phyloP scores from a whole-genome alignment of 2,888 invertebrate species.

The Melanchra persicariae region DNA sequence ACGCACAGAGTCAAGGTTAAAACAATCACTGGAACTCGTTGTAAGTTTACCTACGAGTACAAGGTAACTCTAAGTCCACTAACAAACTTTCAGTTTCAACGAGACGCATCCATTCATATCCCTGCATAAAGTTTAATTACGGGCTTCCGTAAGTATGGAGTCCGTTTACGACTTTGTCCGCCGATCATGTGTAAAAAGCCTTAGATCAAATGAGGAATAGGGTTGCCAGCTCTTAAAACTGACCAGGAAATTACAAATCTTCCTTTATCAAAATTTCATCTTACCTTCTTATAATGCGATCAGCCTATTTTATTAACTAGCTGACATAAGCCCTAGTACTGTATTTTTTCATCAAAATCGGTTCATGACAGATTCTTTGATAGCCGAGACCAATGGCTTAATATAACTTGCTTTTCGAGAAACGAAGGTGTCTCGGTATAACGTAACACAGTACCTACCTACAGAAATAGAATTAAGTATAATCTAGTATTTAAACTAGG shows the following conservation, averaged over 20 bases:
- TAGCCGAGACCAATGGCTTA: background rate
- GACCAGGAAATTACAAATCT: too few species aligned
- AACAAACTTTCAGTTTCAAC: background rate
- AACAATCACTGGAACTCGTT: background rate
- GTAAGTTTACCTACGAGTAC: too few species aligned
- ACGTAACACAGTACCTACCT: background rate
- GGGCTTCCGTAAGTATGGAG: background rate
- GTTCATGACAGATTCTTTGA: too few species aligned
- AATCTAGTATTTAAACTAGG: too few species aligned
- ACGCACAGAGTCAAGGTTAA: background rate
- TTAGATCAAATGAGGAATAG: background rate
- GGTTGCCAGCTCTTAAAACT: background rate
- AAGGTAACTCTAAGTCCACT: background rate
- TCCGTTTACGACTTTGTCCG: background rate
- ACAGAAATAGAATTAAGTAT: background rate
- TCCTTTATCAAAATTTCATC: too few species aligned
- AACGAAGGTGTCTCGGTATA: background rate
- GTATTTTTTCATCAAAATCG: too few species aligned
- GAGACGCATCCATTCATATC: background rate
- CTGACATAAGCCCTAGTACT: too few species aligned
- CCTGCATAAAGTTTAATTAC: constrained; percentile 6
- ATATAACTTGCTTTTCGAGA: background rate
- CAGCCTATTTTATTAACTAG: too few species aligned
- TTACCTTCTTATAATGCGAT: too few species aligned
- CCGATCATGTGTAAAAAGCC: background rate